These are phyloP conservation scores for Lepidocolaptes lacrymiger DNA, from an alignment of 2,797 vertebrate species.

Conservation along the genomic window DNA sequence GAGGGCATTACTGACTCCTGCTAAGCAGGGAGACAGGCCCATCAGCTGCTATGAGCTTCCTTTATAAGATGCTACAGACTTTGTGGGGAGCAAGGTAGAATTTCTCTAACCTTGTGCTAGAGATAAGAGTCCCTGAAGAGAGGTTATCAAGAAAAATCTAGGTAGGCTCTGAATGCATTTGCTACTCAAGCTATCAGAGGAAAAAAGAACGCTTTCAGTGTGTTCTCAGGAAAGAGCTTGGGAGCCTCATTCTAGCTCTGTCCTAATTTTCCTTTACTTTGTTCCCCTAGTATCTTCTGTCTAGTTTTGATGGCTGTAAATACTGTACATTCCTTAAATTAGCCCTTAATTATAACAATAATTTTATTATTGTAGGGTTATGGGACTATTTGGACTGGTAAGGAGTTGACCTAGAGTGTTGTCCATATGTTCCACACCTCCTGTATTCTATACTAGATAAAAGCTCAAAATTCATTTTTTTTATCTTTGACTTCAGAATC, in stretches of 20 bases:
- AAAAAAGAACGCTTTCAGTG: neutral
- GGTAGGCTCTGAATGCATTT: neutral
- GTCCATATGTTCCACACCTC: neutral
- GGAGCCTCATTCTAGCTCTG: neutral
- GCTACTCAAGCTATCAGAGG: neutral
- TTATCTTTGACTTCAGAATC: neutral
- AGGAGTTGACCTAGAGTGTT: neutral
- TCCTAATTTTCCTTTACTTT: neutral
- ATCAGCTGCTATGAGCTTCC: conserved; percentile 16
- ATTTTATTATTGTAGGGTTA: conserved; percentile 60
- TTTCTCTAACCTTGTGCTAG: neutral
- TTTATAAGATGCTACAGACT: neutral
- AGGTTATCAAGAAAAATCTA: neutral
- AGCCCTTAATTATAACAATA: conserved; percentile 64
- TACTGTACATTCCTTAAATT: conserved; percentile 67
- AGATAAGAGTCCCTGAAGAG: neutral
- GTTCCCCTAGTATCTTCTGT: neutral
- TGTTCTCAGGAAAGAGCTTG: neutral
- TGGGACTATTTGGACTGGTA: neutral
- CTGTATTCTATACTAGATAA: neutral
- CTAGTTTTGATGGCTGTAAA: conserved; percentile 59
- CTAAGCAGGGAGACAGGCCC: conserved; percentile 13
- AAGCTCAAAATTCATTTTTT: neutral
- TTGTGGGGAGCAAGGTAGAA: neutral
- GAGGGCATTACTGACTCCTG: conserved; percentile 1